These are phyloP conservation scores for Dynastes tityus DNA, from an alignment of 2,888 invertebrate species.

Conservation along the genomic window DNA sequence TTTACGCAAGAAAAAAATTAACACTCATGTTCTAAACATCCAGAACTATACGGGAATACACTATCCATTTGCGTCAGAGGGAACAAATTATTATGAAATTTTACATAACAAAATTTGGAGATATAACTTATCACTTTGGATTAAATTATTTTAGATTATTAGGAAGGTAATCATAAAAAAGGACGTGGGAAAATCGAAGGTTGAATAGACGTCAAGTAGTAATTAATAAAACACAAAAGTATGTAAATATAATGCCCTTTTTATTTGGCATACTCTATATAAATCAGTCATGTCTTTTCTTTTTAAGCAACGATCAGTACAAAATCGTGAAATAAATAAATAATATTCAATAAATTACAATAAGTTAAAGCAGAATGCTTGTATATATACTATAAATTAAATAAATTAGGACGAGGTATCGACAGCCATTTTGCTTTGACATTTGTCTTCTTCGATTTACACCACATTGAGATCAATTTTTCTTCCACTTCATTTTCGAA, in stretches of 20 bases:
- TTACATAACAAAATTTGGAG: not conserved
- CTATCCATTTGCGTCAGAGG: constrained; percentile 8
- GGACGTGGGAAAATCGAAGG: not conserved
- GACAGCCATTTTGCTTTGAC: constrained; percentile 35
- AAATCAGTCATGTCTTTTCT: constrained; percentile 18
- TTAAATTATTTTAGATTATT: not conserved
- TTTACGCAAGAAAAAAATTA: constrained; percentile 1
- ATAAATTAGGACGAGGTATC: constrained; percentile 22
- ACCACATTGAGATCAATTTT: not conserved
- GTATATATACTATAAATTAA: not conserved
- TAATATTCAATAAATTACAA: constrained; percentile 16
- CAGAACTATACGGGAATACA: not conserved
- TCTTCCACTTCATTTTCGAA: not conserved
- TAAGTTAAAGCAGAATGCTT: constrained; percentile 16
- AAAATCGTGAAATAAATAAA: constrained; percentile 29
- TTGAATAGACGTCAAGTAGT: not conserved
- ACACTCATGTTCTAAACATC: not conserved
- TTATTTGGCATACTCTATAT: constrained; percentile 25
- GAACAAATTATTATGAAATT: not conserved
- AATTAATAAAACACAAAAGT: not conserved
- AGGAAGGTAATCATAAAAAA: not conserved
- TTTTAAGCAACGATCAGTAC: constrained; percentile 12
- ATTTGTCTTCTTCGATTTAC: not conserved
- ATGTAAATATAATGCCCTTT: not conserved
- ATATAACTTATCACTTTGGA: not conserved